phyloP scores from a whole-genome alignment of 1,140 invertebrate species.

The Nixonia krombeini region DNA sequence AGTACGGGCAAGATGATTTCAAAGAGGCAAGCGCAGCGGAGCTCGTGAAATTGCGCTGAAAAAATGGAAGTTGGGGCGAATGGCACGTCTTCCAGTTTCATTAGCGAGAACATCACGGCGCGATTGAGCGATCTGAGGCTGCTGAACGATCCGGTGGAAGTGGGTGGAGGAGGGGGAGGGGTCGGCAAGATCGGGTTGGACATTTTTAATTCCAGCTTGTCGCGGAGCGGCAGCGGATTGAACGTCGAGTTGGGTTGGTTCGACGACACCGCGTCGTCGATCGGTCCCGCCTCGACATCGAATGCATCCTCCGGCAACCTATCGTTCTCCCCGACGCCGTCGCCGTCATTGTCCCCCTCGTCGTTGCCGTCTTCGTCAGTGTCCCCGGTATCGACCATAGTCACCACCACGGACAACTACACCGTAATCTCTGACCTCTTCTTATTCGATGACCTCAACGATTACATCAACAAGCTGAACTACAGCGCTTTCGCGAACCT shows the following conservation, averaged over 20 bases:
- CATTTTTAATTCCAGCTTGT: slow-evolving; percentile 12
- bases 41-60: slow-evolving; percentile 24
- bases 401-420: slow-evolving; percentile 59
- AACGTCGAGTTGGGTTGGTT: slow-evolving; percentile 45
- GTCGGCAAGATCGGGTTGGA: slow-evolving; percentile 14
- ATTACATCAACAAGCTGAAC: slow-evolving; percentile 64
- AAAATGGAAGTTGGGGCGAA: slow-evolving; percentile 35
- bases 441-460: slow-evolving; percentile 65
- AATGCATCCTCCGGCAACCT: slow-evolving; percentile 19
- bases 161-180: slow-evolving; percentile 5
- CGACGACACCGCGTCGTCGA: slow-evolving; percentile 37
- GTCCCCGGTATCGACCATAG: slow-evolving; percentile 30
- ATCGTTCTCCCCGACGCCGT: neutral
- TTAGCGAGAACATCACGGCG: slow-evolving; percentile 41
- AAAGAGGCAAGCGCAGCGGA: slow-evolving; percentile 23
- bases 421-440: slow-evolving; percentile 65
- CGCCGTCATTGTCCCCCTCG: neutral
- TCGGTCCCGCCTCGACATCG: slow-evolving; percentile 12
- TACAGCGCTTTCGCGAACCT: slow-evolving; percentile 63
- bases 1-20: slow-evolving; percentile 13
- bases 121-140: slow-evolving; percentile 15
- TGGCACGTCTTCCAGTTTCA: slow-evolving; percentile 29
- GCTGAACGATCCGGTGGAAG: slow-evolving; percentile 15
- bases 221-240: neutral
- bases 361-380: neutral